Conservation (phyloP, 2,797 vertebrate species). For the Myotis findleyi region DNA sequence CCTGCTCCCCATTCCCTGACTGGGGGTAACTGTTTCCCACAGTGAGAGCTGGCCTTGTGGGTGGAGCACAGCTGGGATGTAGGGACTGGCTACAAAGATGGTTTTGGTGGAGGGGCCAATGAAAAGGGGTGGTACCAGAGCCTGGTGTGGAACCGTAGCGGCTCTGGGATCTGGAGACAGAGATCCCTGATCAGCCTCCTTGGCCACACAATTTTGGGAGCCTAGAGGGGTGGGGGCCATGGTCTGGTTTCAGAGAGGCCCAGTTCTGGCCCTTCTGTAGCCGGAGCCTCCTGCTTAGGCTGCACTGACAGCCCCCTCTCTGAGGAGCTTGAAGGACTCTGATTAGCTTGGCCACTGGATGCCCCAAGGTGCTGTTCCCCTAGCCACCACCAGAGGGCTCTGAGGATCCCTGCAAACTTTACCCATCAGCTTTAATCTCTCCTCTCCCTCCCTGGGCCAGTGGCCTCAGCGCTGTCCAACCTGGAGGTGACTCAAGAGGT, state of each 20-base stretch:
- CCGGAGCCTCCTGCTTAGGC: neutral
- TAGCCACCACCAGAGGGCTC: slow-evolving; percentile 62
- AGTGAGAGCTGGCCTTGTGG: neutral
- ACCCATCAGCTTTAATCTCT: neutral
- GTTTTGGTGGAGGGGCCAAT: neutral
- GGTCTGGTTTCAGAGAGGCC: neutral
- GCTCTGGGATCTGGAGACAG: neutral
- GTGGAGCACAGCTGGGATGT: neutral
- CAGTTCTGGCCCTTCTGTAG: neutral
- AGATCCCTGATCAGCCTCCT: neutral
- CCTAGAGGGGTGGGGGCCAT: neutral
- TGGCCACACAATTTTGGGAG: neutral
- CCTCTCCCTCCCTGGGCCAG: neutral
- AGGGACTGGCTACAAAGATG: neutral
- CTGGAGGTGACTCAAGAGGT: slow-evolving; percentile 57
- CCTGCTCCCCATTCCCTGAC: neutral
- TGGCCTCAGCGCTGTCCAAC: neutral
- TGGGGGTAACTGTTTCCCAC: neutral
- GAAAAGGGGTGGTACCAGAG: neutral
- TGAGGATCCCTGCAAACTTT: neutral
- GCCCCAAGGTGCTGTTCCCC: neutral
- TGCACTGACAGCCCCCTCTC: neutral
- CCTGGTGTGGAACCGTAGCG: neutral
- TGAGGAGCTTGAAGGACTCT: neutral
- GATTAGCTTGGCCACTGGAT: neutral